Conservation (phyloP, 2,113 vertebrate species). For the Myiopsitta monachus region DNA sequence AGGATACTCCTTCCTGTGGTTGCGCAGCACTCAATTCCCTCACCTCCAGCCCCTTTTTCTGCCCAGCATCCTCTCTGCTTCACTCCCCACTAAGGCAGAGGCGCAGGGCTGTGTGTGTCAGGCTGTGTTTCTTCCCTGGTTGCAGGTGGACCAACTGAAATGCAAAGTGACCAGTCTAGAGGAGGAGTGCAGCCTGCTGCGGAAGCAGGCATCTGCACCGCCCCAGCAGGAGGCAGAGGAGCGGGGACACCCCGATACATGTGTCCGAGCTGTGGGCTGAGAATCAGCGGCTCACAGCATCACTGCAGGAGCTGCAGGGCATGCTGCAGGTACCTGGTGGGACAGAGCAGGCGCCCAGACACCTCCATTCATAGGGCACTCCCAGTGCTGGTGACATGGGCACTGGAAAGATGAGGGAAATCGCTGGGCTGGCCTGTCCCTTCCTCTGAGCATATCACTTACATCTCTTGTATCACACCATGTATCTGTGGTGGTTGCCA, state of each 20-base stretch:
- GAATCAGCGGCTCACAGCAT: conserved; percentile 70
- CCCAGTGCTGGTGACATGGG: neutral
- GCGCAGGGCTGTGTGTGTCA: neutral
- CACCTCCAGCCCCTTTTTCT: neutral
- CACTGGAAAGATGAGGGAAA: neutral
- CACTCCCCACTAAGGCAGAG: neutral
- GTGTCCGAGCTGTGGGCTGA: conserved; percentile 72
- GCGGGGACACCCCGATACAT: neutral
- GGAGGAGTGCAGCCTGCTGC: conserved; percentile 56
- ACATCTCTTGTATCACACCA: neutral
- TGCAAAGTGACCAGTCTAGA: conserved; percentile 79
- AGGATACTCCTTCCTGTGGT: neutral
- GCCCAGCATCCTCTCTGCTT: neutral
- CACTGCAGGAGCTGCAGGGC: conserved; percentile 75
- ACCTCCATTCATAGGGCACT: neutral
- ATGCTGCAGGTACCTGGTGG: conserved; percentile 68
- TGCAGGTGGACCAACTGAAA: conserved; percentile 89
- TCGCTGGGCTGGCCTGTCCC: neutral
- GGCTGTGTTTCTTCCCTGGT: neutral
- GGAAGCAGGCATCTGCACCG: neutral
- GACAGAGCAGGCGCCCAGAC: neutral
- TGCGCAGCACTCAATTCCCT: neutral
- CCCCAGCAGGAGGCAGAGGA: conserved; percentile 51
- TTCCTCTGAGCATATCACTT: neutral
- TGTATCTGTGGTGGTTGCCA: neutral